Base-by-base conservation (phyloP, 2,888 invertebrate species). In the Latrodectus hesperus region DNA sequence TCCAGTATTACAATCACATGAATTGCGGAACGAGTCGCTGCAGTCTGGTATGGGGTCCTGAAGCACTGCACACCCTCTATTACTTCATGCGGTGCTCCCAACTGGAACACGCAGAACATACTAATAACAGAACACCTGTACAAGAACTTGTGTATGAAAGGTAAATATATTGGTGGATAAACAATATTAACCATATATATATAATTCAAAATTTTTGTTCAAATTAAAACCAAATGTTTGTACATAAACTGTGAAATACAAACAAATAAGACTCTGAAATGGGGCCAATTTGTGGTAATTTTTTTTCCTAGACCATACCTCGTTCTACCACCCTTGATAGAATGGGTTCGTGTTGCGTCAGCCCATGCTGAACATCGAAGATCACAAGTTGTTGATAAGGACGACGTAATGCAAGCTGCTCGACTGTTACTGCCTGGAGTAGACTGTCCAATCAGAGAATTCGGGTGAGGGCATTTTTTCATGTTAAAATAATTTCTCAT, bases 41-140 rank as follows among this genome's bases (percentile, higher is more conserved):
- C 22, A 85, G 72, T 17, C 90, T 91, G 68, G 91, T 90, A 71
- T 93, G 92, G 93, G 91, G 91, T 9, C 93, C 95, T 22, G 93
- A 95, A 67, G 97, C 97, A 0, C 94, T 97, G 73, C 94, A 95
- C 74, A 95, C 96, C 0, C 93, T 97, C 2, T 97, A 97, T 92
- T 97, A 97, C 92, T 97, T 97, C 92, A 97, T 97, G 97, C 93
- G 97, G 73, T 97, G 97, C 92, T 96, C 97, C 0, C 97, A 96
- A 94, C 91, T 96, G 92, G 96, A 96, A 91, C 96, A 96, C 91
- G 94, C 94, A 0, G 94, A 94, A 88, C 85, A 87, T 64, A 77
- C 71, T 4, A 74, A 51, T 12, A 83, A 85, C 49, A 82, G 78
- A 49, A 53, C 70, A 10, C 82, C 82, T 0, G 88, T 79, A 0